Percentiles rank a stretch among this genome's conserved stretches.
These are phyloP conservation scores for Acrossocheilus wenchowensis DNA, from an alignment of 2,797 vertebrate genomes.

Conservation along the genomic window DNA sequence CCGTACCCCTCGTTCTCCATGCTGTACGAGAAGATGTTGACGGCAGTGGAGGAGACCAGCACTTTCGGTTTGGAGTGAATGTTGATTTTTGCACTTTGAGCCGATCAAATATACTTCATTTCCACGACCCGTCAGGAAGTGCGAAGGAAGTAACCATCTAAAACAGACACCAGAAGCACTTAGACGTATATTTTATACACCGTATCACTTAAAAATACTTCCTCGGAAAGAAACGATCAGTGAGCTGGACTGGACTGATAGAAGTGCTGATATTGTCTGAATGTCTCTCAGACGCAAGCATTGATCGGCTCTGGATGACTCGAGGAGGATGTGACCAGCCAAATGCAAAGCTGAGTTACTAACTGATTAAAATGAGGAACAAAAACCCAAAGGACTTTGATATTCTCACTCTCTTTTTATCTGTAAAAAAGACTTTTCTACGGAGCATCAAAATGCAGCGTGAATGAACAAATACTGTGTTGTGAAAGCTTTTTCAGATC, in stretches of 20 bases:
- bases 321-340: background rate
- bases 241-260: background rate
- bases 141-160: background rate
- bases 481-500: constrained; percentile 30
- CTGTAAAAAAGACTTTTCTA: constrained; percentile 46
- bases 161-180: constrained; percentile 43
- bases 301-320: background rate
- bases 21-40: constrained; percentile 97
- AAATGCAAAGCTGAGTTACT: background rate
- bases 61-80: constrained; percentile 94
- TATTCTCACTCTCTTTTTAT: constrained; percentile 29
- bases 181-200: constrained; percentile 37
- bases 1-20: constrained; percentile 97
- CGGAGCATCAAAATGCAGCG: constrained; percentile 1
- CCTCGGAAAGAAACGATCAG: no score
- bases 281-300: constrained; percentile 1
- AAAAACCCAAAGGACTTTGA: constrained; percentile 26
- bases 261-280: background rate
- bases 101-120: background rate
- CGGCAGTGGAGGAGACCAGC: constrained; percentile 96
- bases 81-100: constrained; percentile 11
- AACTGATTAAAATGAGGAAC: background rate
- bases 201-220: constrained; percentile 12
- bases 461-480: constrained; percentile 23
- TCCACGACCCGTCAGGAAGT: background rate